A percentile compares a stretch with the other conserved stretches of the same genome.
These are phyloP conservation scores for Bombycilla garrulus DNA, from an alignment of 2,113 vertebrate genomes.

Conservation along the genomic window DNA sequence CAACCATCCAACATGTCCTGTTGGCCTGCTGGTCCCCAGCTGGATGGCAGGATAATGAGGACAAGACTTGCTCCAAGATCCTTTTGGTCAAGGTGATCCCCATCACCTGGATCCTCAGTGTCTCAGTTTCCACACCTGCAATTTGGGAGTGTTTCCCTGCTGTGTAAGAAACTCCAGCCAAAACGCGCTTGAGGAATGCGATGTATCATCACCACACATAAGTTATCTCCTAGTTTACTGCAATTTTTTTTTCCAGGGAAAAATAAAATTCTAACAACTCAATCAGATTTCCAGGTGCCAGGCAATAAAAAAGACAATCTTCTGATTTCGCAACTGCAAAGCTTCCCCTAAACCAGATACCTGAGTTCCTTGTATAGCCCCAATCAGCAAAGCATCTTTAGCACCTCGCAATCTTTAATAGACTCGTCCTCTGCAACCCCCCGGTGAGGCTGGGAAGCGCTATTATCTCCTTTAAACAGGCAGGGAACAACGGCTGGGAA, in stretches of 20 bases:
- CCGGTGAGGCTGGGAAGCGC: neutral
- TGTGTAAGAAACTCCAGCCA: accelerated
- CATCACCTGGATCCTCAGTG: too few species aligned
- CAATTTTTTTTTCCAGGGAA: neutral
- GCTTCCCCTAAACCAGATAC: neutral
- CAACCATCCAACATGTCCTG: neutral
- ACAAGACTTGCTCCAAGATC: accelerated
- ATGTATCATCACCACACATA: neutral
- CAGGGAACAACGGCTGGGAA: neutral
- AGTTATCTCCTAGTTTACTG: neutral
- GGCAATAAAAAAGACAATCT: neutral
- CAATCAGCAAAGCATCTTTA: slow-evolving; percentile 42
- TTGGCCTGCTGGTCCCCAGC: neutral
- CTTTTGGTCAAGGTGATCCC: neutral
- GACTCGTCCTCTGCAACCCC: neutral
- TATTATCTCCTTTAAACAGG: slow-evolving; percentile 51
- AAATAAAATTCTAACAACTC: slow-evolving; percentile 3
- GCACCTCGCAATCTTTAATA: slow-evolving; percentile 24
- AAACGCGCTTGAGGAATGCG: neutral
- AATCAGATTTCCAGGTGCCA: slow-evolving; percentile 27
- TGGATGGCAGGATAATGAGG: neutral
- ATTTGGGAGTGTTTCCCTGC: accelerated
- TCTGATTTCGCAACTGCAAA: neutral
- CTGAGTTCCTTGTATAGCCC: neutral
- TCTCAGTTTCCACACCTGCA: neutral